Evolutionary conservation across 2,113 vertebrate genomes (phyloP), one percentile per base, ranked within the genome.

Genomic region (Bufo bufo): DNA sequence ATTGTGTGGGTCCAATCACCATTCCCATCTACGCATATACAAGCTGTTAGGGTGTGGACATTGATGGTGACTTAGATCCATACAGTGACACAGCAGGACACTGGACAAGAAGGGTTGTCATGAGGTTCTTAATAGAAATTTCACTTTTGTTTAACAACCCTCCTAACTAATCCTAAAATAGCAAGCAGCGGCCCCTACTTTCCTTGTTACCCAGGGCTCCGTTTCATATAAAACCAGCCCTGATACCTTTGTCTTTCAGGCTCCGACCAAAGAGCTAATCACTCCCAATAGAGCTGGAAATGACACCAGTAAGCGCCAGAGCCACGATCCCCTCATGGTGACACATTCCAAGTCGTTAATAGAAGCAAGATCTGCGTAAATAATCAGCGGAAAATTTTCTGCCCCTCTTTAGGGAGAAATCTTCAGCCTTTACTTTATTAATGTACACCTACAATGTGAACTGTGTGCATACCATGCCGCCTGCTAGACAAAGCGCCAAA

Each of bases 281-380:
- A 81, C 49, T 45, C 63, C 49, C 23, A 10, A 56, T n/a, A 45
- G 49, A 54, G 85, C 77, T 52, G 33, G 50, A 78, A 87, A 56
- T 49, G 12, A 87, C 3, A 75, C 47, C 59, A 87, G 49, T 87
- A 82, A 59, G 82, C 74, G 61, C 82, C 78, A 82, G 63, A 87
- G 43, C 63, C 6, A 47, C 16, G 10, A 4, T 52, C 78, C 52
- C 86, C 54, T 74, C 47, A 61, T 82, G 78, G 86, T 45, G 12
- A 72, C 49, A 80, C 45, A 63, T 87, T 74, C 78, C 71, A 82
- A 87, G 17, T 20, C 86, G 63, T 82, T 87, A 87, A 82, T 87
- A 74, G 43, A 58, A 47, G 52, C 20, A 87, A 52, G 20, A 87
- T 50, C 54, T 33, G 86, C 78, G 82, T 87, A 75, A 82, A 87